Percentiles rank a stretch among this genome's conserved stretches.
Evolutionary conservation across 2,113 vertebrate species (phyloP).

Genomic region (Romanogobio albipinnatus): DNA sequence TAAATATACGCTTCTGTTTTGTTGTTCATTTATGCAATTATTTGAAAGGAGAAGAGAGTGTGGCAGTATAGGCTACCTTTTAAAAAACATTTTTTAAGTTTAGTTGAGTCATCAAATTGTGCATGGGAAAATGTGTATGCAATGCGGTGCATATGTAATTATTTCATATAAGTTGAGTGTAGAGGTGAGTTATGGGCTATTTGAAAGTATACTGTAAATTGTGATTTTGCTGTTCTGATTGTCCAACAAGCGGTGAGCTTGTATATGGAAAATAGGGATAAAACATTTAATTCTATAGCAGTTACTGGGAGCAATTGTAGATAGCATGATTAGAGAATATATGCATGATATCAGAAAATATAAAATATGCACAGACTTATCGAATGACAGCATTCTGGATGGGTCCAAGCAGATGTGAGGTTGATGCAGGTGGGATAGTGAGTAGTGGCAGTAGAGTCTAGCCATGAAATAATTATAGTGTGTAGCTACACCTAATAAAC

Average conservation of each 20-base stretch:
- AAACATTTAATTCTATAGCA: background rate
- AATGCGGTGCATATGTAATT: background rate
- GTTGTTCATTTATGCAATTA: background rate
- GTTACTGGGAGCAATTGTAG: background rate
- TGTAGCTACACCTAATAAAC: background rate
- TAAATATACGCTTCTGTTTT: background rate
- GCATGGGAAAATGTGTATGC: background rate
- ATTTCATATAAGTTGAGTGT: background rate
- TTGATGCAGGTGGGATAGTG: background rate
- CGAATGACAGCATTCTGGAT: background rate
- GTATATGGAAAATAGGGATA: background rate
- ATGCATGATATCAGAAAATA: background rate
- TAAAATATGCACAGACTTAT: background rate
- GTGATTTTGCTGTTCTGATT: background rate
- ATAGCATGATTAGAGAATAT: too few species aligned
- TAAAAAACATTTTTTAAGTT: background rate
- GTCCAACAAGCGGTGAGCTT: background rate
- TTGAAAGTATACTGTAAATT: background rate
- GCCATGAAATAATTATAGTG: slow-evolving; percentile 7
- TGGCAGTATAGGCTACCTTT: too few species aligned
- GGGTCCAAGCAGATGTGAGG: background rate
- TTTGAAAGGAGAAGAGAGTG: background rate
- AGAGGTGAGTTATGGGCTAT: background rate
- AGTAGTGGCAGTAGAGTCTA: background rate
- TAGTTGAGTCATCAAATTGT: background rate